Base-by-base conservation (phyloP, 2,113 vertebrate genomes). In the Sprattus sprattus region DNA sequence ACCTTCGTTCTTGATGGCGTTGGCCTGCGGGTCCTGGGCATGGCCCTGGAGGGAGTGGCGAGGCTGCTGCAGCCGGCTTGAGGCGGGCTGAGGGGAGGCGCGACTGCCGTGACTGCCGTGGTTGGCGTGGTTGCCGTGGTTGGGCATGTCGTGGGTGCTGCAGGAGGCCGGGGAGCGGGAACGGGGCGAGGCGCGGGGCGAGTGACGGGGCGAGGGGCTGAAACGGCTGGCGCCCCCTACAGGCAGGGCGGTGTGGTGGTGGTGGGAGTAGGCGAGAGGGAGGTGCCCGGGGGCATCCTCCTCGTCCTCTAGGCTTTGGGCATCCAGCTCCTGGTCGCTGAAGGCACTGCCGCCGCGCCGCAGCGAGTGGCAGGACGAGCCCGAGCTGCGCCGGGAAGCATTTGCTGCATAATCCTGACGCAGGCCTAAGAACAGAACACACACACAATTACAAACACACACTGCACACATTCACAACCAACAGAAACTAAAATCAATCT, bases 241-340 rank as follows among this genome's bases (percentile, higher is more conserved):
- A 4, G 71, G 71, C 71, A 78, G 96, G 52, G 98, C 98, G 25
- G 98, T 99, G 85, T 96, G 96, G 60, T 97, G 99, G 89, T 96
- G 96, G 16, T 97, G 96, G 88, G 98, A 98, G 9, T 98, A 99
- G 2, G 98, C 97, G 92, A 88, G 97, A 97, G 89, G 87, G 97
- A 97, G 97, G 86, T 96, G 95, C 3, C 96, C 92, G 20, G 97
- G 97, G 49, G 94, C 96, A 81, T 99, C 98, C 87, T 99, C 98
- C 57, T 99, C 98, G 85, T 99, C 98, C 85, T 99, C 98, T 92
- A 99, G 95, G 89, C 98, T 99, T 91, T 98, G 98, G 0, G 97
- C 96, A 18, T 99, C 98, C 1, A 99, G 95, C 92, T 99, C 99
- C 94, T 99, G 98, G 92, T 99, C 99, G 1, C 98, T 99, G 93